phyloP scores from a whole-genome alignment of 2,113 vertebrate genomes.

The Petaurus breviceps region DNA sequence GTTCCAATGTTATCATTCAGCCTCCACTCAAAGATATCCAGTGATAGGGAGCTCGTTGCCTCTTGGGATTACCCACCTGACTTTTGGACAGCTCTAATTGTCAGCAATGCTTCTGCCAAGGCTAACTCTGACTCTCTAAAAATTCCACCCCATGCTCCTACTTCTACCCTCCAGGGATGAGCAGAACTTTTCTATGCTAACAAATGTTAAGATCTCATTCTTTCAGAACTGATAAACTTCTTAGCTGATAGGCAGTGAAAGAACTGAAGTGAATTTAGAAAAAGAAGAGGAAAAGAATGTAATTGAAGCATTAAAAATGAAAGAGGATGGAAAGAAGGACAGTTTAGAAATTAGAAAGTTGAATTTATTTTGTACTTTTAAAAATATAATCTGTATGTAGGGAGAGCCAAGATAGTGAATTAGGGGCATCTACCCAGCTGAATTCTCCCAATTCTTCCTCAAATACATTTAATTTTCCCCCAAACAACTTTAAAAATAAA shows the following conservation, averaged over 20 bases:
- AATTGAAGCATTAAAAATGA: background rate
- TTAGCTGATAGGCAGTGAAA: background rate
- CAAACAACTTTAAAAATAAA: background rate
- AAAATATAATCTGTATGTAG: background rate
- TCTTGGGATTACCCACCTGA: background rate
- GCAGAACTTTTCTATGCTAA: background rate
- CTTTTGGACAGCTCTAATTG: background rate
- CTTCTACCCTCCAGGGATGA: background rate
- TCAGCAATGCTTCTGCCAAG: background rate
- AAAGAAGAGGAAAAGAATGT: background rate
- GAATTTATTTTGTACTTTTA: background rate
- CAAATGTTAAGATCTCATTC: background rate
- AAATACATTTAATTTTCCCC: background rate
- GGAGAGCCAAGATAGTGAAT: background rate
- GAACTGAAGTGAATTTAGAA: background rate
- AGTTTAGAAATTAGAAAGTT: background rate
- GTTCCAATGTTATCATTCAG: background rate
- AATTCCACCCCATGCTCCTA: background rate
- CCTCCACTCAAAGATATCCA: background rate
- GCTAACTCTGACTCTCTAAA: slow-evolving; percentile 17
- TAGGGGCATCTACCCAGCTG: background rate
- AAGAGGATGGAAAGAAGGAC: background rate
- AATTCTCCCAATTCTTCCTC: background rate
- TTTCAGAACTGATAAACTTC: background rate
- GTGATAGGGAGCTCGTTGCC: background rate